Evolutionary conservation across 1,140 invertebrate species (phyloP), one percentile per base, ranked within the genome.

Genomic region (Nymphalis io): DNA sequence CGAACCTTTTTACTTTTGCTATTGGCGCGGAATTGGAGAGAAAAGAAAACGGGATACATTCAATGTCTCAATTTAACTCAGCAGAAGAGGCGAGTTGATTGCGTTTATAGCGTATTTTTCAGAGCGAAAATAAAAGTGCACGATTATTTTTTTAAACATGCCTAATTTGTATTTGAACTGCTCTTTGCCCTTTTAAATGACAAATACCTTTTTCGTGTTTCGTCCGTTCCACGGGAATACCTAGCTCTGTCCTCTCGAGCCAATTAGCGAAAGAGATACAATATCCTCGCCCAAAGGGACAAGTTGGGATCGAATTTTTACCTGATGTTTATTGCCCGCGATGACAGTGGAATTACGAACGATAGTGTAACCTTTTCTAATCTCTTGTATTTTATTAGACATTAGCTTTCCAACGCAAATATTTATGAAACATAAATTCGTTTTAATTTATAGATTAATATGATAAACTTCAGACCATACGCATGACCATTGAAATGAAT

Each of bases 1-100:
- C 55, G 72, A 78, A 71, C 78, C 77, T 87, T 87, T 87, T 85
- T 85, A 83, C 80, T 86, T 86, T 85, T 81, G 74, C 81, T 85
- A 86, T 84, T 84, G 84, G 78, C 77, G 72, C 69, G 79, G 80
- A 90, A 88, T 87, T 83, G 82, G 81, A 79, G 77, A 78, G 80
- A 81, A 88, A 87, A 81, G 80, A 87, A 88, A 90, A 88, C 81
- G 81, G 81, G 79, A 83, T 86, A 85, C 84, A 84, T 86, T 82
- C 76, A 86, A 89, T 83, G 84, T 87, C 85, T 90, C 82, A 90
- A 90, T 90, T 87, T 80, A 80, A 84, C 69, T 79, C 70, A 57
- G 73, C 69, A 75, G 70, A 68, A 75, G 74, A 76, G 72, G 72
- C 79, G 61, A 79, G 81, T 80, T 78, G 80, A 85, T 87, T 83